Conservation (phyloP, 2,113 vertebrate species). For the Cathartes aura region DNA sequence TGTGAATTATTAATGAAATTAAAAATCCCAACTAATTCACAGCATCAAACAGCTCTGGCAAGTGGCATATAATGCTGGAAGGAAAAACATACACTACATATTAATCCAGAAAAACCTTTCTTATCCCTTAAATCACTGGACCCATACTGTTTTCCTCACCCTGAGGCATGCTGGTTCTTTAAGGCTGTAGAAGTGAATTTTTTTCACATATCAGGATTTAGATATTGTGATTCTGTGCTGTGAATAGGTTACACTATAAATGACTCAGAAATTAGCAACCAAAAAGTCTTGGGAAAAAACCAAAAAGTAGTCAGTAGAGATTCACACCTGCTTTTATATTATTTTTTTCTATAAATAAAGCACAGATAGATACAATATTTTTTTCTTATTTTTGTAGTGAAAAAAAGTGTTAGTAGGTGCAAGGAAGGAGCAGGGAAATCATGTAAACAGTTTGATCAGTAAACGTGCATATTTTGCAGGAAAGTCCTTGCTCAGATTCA, state of each 20-base stretch:
- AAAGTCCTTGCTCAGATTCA: background rate
- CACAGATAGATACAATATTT: background rate
- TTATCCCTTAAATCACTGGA: background rate
- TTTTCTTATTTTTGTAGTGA: background rate
- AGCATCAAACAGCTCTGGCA: slow-evolving; percentile 32
- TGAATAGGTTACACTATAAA: background rate
- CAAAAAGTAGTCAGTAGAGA: background rate
- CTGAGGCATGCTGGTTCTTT: background rate
- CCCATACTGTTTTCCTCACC: background rate
- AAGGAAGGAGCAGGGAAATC: background rate
- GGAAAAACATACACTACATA: background rate
- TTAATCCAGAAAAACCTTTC: background rate
- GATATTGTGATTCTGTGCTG: background rate
- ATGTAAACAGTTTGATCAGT: background rate
- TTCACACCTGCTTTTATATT: background rate
- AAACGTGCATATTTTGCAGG: background rate
- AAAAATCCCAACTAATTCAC: slow-evolving; percentile 38
- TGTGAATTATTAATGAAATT: slow-evolving; percentile 65
- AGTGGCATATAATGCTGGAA: background rate
- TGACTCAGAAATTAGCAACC: background rate
- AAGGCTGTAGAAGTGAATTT: background rate
- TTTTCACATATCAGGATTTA: background rate
- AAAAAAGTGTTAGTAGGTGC: background rate
- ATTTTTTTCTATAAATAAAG: background rate
- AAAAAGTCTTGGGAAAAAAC: background rate